Conservation (phyloP, 1,140 invertebrate species). For the Parasteatoda tepidariorum region DNA sequence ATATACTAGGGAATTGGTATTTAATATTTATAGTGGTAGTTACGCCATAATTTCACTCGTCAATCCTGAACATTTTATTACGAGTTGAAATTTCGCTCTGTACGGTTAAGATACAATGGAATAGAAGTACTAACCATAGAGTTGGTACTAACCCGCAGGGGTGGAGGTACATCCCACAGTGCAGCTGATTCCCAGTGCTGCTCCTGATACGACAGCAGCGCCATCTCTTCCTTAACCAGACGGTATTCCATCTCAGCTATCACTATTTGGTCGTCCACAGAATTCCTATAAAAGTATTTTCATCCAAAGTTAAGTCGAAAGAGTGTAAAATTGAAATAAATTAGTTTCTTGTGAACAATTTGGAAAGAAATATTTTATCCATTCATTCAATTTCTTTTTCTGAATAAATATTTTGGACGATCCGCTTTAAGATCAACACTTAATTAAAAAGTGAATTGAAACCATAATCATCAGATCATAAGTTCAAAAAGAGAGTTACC, state of each 20-base stretch:
- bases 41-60: no score
- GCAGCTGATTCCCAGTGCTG: constrained; percentile 43
- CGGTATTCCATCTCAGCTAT: constrained; percentile 24
- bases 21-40: no score
- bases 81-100: no score
- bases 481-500: not conserved
- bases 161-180: not conserved
- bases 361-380: not conserved
- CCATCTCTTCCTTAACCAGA: constrained; percentile 43
- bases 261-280: constrained; percentile 7
- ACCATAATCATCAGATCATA: not conserved
- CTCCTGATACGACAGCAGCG: constrained; percentile 10
- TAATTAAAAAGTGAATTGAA: not conserved
- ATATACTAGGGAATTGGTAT: no score
- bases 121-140: no score
- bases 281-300: not conserved
- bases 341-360: not conserved
- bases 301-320: no score
- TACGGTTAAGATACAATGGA: no score
- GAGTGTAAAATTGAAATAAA: not conserved
- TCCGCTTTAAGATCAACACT: not conserved
- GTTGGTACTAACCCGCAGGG: not conserved
- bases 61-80: no score
- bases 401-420: not conserved
- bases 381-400: not conserved